Conservation (phyloP, 2,797 vertebrate species). For the Oreortyx pictus region DNA sequence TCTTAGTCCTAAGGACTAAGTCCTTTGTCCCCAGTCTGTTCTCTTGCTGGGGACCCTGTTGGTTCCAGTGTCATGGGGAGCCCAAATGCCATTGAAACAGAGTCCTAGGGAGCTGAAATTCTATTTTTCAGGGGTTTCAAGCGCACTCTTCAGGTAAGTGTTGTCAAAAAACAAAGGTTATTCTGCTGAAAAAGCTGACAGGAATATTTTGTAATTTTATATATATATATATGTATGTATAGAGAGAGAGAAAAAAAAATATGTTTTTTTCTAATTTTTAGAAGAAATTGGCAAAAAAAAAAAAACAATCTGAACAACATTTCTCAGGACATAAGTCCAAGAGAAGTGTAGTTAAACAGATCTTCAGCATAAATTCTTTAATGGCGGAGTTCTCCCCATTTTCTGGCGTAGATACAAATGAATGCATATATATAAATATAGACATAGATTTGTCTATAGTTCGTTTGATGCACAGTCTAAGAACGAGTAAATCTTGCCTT, state of each 20-base stretch:
- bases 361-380: background rate
- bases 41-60: background rate
- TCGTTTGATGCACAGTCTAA: background rate
- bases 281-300: background rate
- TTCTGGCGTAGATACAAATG: background rate
- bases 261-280: background rate
- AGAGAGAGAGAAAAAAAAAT: too few relatives aligned
- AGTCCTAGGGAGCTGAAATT: accelerated
- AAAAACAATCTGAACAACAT: background rate
- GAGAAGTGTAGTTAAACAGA: background rate
- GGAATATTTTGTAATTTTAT: background rate
- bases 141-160: background rate
- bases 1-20: background rate
- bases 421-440: background rate
- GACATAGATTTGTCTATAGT: background rate
- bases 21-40: accelerated
- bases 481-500: background rate
- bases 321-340: accelerated
- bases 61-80: background rate
- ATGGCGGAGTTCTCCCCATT: background rate
- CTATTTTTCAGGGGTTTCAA: background rate
- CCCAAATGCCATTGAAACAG: background rate
- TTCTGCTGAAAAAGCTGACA: background rate
- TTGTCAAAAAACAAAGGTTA: background rate
- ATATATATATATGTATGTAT: too few relatives aligned